Conservation (phyloP, 2,888 invertebrate genomes). For the Pilophorus perplexus region DNA sequence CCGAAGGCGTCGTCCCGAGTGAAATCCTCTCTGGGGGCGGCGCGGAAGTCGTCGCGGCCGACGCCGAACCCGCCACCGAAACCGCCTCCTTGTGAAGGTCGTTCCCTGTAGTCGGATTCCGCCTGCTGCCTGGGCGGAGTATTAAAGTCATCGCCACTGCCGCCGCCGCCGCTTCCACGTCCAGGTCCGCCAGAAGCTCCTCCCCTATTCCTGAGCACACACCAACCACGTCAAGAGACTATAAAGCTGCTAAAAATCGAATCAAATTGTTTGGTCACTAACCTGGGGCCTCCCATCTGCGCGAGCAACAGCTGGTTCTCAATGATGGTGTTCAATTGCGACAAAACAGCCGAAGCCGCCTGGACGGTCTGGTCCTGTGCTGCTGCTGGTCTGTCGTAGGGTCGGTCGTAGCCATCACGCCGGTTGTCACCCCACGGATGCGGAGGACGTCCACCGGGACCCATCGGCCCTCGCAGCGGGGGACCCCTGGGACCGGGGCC, state of each 20-base stretch:
- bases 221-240: no score
- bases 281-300: not conserved
- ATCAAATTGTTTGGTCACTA: no score
- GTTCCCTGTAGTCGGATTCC: not conserved
- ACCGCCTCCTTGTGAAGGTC: not conserved
- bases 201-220: no score
- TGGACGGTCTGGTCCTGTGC: constrained; percentile 30
- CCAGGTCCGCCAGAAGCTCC: no score
- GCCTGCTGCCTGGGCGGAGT: no score
- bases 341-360: constrained; percentile 26
- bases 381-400: not conserved
- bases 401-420: not conserved
- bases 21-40: not conserved
- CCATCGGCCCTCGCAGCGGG: not conserved
- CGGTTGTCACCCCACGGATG: constrained; percentile 15
- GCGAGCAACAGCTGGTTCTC: constrained; percentile 32
- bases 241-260: no score
- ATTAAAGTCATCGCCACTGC: no score
- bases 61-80: not conserved
- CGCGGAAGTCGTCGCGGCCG: not conserved
- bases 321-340: constrained; percentile 28
- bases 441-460: not conserved
- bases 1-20: not conserved
- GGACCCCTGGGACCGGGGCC: constrained; percentile 12
- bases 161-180: no score